Percentiles rank a stretch among this genome's conserved stretches.
phyloP scores from a whole-genome alignment of 2,888 invertebrate species.

The Petrolisthes cinctipes region DNA sequence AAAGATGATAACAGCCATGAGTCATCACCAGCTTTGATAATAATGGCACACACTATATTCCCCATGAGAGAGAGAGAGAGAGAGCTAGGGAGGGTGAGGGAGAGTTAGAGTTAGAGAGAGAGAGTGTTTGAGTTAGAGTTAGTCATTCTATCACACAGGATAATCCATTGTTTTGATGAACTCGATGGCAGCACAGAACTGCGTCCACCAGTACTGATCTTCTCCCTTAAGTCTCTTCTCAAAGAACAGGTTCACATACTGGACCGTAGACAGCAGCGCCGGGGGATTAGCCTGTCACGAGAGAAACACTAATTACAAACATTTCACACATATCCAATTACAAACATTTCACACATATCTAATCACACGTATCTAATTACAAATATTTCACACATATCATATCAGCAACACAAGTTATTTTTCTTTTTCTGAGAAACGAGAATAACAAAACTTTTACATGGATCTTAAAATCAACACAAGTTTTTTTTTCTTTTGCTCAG shows the following conservation, averaged over 20 bases:
- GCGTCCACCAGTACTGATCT: constrained; percentile 98
- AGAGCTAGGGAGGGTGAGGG: not conserved
- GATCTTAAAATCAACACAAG: no score
- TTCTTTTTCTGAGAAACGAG: no score
- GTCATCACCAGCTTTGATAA: constrained; percentile 19
- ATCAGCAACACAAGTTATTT: no score
- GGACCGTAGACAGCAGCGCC: constrained; percentile 91
- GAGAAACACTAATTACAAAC: not conserved
- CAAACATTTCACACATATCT: not conserved
- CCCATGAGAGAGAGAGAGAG: not conserved
- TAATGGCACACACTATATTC: constrained; percentile 39
- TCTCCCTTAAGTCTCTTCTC: constrained; percentile 86
- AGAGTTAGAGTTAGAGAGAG: not conserved
- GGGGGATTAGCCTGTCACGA: constrained; percentile 88
- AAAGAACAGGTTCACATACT: constrained; percentile 94
- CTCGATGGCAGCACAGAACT: constrained; percentile 95
- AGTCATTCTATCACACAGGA: constrained; percentile 26
- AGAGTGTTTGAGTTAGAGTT: not conserved
- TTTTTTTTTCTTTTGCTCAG: no score
- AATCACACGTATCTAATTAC: not conserved
- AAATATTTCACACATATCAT: not conserved
- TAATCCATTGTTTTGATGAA: constrained; percentile 98
- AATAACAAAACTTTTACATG: no score
- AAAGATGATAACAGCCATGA: constrained; percentile 27
- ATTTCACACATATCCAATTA: not conserved